Percentiles rank a stretch among this genome's conserved stretches.
Conservation (phyloP, 2,888 invertebrate genomes). For the Polydrusus tereticollis region DNA sequence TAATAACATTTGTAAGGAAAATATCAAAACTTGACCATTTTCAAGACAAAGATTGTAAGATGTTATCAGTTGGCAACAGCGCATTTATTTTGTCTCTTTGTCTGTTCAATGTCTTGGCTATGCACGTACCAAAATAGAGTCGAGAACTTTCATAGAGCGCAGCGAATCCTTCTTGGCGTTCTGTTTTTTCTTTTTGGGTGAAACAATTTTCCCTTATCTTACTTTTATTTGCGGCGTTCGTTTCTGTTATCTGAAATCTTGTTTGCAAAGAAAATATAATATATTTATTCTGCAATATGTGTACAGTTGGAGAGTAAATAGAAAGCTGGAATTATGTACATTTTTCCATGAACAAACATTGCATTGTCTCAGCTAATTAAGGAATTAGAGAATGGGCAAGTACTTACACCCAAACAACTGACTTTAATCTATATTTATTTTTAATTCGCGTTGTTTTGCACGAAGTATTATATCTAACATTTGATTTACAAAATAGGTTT, state of each 20-base stretch:
- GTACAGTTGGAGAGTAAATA: too few relatives aligned
- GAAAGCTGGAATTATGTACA: neutral
- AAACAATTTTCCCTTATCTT: constrained; percentile 44
- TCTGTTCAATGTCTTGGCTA: constrained; percentile 16
- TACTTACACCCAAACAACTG: too few relatives aligned
- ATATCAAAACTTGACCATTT: neutral
- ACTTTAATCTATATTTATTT: too few relatives aligned
- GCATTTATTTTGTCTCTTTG: constrained; percentile 11
- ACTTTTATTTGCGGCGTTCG: constrained; percentile 38
- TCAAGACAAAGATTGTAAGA: neutral
- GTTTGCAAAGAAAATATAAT: neutral
- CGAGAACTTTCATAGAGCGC: constrained; percentile 27
- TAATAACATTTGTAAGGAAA: too few relatives aligned
- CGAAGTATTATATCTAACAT: too few relatives aligned
- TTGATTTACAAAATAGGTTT: too few relatives aligned
- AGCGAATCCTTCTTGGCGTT: constrained; percentile 29
- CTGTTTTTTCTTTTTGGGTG: constrained; percentile 25
- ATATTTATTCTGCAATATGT: neutral
- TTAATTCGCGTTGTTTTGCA: too few relatives aligned
- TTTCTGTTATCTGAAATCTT: constrained; percentile 29
- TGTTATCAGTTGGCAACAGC: constrained; percentile 2
- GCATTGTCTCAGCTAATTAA: too few relatives aligned
- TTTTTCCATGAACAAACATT: neutral
- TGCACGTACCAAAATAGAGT: constrained; percentile 26
- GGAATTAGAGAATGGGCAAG: too few relatives aligned